A percentile compares a stretch with the other conserved stretches of the same genome.
phyloP scores from a whole-genome alignment of 2,888 invertebrate species.

The Rhagonycha lutea region DNA sequence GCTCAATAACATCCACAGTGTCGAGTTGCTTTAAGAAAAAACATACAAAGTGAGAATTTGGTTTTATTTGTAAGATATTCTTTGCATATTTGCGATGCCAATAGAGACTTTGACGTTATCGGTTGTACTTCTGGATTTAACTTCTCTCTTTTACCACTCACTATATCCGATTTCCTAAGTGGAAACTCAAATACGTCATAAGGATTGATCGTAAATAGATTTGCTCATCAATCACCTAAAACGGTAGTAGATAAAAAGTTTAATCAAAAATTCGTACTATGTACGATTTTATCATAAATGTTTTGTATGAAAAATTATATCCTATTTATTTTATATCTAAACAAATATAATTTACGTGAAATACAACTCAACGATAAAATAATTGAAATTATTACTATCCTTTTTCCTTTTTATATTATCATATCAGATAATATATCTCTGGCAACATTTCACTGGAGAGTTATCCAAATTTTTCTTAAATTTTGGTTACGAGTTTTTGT shows the following conservation, averaged over 20 bases:
- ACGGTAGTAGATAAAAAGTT: conserved; percentile 23
- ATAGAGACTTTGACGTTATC: conserved; percentile 20
- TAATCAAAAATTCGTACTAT: conserved; percentile 25
- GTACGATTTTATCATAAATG: conserved; percentile 23
- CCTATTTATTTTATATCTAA: conserved; percentile 6
- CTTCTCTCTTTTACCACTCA: conserved; percentile 15
- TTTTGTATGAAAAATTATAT: conserved; percentile 8
- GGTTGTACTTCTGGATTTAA: conserved; percentile 5
- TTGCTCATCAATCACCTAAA: conserved; percentile 33
- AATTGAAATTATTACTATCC: neutral
- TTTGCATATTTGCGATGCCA: conserved; percentile 16
- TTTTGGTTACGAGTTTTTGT: neutral
- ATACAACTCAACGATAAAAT: neutral
- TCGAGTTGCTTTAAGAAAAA: conserved; percentile 12
- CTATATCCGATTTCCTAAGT: conserved; percentile 28
- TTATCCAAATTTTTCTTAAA: neutral
- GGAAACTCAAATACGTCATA: conserved; percentile 32
- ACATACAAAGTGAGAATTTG: conserved; percentile 16
- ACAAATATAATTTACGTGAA: neutral
- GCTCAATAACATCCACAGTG: conserved; percentile 1
- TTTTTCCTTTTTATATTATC: neutral
- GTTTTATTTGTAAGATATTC: conserved; percentile 9
- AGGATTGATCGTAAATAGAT: conserved; percentile 35
- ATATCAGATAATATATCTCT: neutral
- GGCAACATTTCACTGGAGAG: neutral